Base-by-base conservation (phyloP, 2,888 invertebrate species). In the Tethea ocularis region DNA sequence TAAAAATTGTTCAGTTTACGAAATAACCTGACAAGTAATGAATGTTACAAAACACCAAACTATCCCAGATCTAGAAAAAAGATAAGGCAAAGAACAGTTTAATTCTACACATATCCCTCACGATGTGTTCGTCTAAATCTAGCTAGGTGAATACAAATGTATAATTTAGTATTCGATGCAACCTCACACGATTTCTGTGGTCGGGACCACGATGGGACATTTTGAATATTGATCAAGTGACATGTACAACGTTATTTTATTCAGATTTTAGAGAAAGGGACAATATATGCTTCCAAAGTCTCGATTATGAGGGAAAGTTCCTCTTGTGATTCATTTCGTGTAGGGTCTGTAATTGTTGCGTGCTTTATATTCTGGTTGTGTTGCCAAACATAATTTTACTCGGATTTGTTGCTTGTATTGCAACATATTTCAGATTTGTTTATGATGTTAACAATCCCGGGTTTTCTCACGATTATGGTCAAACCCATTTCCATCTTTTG, bases 171-270 rank as follows among this genome's bases (percentile, higher is more conserved):
- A 91, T 91, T 87, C 91, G 68, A 69, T 64, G 68, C 83, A 77
- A 74, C 78, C 74, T 69, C 78, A 80, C 91, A 91, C 91, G 90
- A 90, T 91, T 89, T 89, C 90, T 89, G 87, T 86, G 82, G 84
- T 82, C 85, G 82, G 80, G 83, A 78, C 86, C 78, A 75, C 69
- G 83, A 76, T 75, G 75, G 78, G 78, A 77, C 86, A 78, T 85
- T 86, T 88, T 85, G 90, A 89, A 92, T 92, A 91, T 89, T 91
- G 89, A 92, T 90, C 82, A 84, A 67, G 64, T 46, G 46, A 67
- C 59, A 66, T 59, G 56, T 57, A 59, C 69, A 65, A 63, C 64
- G 68, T 72, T 72, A 72, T 75, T 71, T 74, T 75, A 69, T 71
- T 66, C 73, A 68, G 63, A 60, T 56, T 52, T 69, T 67, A 64